Evolutionary conservation across 2,113 vertebrate genomes (phyloP).

Genomic region (Diglossa brunneiventris): DNA sequence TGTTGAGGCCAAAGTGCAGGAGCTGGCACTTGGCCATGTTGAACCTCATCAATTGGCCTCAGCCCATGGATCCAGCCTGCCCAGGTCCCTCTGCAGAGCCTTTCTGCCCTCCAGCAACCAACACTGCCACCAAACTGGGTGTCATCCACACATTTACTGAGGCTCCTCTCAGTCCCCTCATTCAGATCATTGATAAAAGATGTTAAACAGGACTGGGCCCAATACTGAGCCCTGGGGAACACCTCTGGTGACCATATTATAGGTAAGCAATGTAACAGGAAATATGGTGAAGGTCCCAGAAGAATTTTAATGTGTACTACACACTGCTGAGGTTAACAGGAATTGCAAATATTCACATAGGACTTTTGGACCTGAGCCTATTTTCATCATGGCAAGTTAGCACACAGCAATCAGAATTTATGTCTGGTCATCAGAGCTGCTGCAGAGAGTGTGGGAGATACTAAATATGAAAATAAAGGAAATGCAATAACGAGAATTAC

Average conservation of each 20-base stretch:
- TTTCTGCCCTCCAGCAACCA: background rate
- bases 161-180: background rate
- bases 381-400: slow-evolving; percentile 7
- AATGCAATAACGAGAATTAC: background rate
- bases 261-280: slow-evolving; percentile 19
- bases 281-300: slow-evolving; percentile 1
- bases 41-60: fast-evolving
- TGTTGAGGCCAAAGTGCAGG: background rate
- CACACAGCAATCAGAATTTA: slow-evolving; percentile 9
- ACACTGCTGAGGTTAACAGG: slow-evolving; percentile 28
- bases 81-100: background rate
- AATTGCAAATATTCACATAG: slow-evolving; percentile 29
- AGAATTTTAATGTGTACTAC: background rate
- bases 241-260: background rate
- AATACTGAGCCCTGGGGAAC: background rate
- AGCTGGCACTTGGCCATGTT: background rate
- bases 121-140: background rate
- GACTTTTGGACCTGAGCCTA: background rate
- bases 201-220: background rate
- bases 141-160: fast-evolving
- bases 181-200: background rate
- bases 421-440: background rate
- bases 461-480: background rate
- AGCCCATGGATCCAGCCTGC: background rate
- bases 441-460: background rate